Conservation (phyloP, 2,888 invertebrate species). For the Myopa tessellatipennis region DNA sequence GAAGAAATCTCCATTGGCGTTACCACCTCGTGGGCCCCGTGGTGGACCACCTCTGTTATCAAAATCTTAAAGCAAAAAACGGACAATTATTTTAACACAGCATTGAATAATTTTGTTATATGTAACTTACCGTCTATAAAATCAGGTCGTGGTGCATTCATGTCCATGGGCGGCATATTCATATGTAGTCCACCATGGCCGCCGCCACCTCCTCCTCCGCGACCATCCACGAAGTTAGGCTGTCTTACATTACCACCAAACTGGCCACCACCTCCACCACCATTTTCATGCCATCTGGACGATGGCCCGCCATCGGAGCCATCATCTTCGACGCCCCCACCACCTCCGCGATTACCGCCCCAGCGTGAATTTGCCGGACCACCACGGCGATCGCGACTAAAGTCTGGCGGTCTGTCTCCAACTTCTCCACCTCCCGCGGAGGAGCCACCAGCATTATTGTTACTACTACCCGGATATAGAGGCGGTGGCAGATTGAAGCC, state of each 20-base stretch:
- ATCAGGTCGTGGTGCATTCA: conserved; percentile 58
- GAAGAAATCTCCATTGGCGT: conserved; percentile 59
- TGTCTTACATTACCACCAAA: conserved; percentile 43
- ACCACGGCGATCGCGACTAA: conserved; percentile 58
- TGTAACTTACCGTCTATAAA: conserved; percentile 57
- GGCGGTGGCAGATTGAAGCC: conserved; percentile 69
- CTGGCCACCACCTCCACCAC: conserved; percentile 42
- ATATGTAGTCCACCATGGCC: conserved; percentile 50
- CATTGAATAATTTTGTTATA: not conserved
- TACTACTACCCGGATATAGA: conserved; percentile 52
- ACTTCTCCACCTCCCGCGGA: conserved; percentile 55
- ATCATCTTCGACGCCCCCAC: conserved; percentile 67
- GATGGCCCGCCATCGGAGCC: conserved; percentile 44
- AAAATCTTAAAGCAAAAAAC: conserved; percentile 48
- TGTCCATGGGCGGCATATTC: conserved; percentile 59
- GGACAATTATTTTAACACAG: too few species aligned
- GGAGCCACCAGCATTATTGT: conserved; percentile 41
- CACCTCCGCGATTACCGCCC: conserved; percentile 65
- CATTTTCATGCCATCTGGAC: conserved; percentile 56
- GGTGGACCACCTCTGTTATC: conserved; percentile 56
- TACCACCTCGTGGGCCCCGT: conserved; percentile 51
- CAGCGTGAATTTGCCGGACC: conserved; percentile 56
- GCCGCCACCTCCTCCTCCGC: conserved; percentile 49
- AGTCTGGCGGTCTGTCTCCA: conserved; percentile 39
- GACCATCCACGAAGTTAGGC: conserved; percentile 52